Evolutionary conservation across 1,140 invertebrate genomes (phyloP), one percentile per base, ranked within the genome.

Genomic region (Bombus confusus): DNA sequence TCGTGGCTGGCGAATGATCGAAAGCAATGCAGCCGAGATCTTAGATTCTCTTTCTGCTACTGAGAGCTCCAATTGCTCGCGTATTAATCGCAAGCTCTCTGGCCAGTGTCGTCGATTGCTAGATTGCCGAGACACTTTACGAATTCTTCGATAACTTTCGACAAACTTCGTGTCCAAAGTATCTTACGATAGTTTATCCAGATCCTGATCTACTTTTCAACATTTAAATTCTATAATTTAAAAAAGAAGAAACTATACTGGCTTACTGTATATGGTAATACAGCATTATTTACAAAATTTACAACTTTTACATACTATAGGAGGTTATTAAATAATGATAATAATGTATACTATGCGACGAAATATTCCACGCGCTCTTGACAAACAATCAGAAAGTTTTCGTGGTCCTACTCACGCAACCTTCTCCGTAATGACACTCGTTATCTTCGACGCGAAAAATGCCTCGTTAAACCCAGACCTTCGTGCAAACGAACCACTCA

Each of bases 41-140:
- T 41, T 28, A 12, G 1, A 59, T 31, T 31, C 31, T 28, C 28
- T 41, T 28, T n/a, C 15, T 2, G 6, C 18, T 18, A 15, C 15
- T 10, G 25, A 37, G 25, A 57, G 25, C 57, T 75, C 9, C 47
- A 18, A 59, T 75, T n/a, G 74, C 22, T 59, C 31, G 75, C 6
- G 75, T 77, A 77, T 77, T 77, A 77, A 77, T 77, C 62, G 25
- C n/a, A 28, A 8, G 25, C 28, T 37, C 57, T 31, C 31, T 25
- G 34, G 43, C 31, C 13, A 39, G 3, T 8, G 1, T 73, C 31
- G 18, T 57, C 22, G 10, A 57, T 52, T 15, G 31, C 73, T 28
- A 9, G 9, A n/a, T 10, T 10, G 41, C 3, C 22, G n/a, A 10
- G 5, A 18, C 18, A 25, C 47, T 31, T 74, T 43, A 28, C 25